Evolutionary conservation across 2,888 invertebrate species (phyloP).

Genomic region (Phaedon cochleariae): DNA sequence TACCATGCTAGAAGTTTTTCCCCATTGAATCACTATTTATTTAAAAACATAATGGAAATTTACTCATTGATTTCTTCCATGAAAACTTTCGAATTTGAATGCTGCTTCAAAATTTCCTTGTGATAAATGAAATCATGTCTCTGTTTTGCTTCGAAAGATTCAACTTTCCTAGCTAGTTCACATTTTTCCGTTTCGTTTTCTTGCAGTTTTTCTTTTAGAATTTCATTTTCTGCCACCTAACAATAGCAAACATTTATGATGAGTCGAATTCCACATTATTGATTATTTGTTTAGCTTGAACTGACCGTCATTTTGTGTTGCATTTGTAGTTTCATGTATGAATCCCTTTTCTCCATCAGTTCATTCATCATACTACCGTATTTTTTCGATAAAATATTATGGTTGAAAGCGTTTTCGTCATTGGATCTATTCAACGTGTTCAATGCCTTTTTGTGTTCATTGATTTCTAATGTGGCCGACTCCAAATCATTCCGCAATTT

Average conservation of each 20-base stretch:
- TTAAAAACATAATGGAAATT: slow-evolving; percentile 11
- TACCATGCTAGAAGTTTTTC: slow-evolving; percentile 42
- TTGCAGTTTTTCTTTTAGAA: slow-evolving; percentile 45
- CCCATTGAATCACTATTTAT: neutral
- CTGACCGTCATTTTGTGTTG: slow-evolving; percentile 45
- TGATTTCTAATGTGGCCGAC: slow-evolving; percentile 35
- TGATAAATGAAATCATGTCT: slow-evolving; percentile 43
- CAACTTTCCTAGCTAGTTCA: slow-evolving; percentile 45
- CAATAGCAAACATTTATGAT: neutral
- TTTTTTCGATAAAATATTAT: slow-evolving; percentile 42
- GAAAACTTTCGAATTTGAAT: slow-evolving; percentile 41
- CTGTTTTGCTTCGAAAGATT: slow-evolving; percentile 47
- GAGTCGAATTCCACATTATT: neutral
- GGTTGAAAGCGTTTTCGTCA: slow-evolving; percentile 44
- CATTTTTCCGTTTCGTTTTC: slow-evolving; percentile 44
- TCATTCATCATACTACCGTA: slow-evolving; percentile 39
- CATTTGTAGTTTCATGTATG: slow-evolving; percentile 40
- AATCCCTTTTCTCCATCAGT: slow-evolving; percentile 40
- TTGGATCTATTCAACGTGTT: slow-evolving; percentile 35
- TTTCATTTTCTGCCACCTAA: slow-evolving; percentile 47
- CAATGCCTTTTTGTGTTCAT: slow-evolving; percentile 35
- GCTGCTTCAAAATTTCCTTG: slow-evolving; percentile 44
- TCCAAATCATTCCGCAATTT: slow-evolving; percentile 43
- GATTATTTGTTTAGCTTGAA: neutral
- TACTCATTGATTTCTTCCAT: slow-evolving; percentile 40